Conservation (phyloP, 2,797 vertebrate species). For the Nyctibius grandis region DNA sequence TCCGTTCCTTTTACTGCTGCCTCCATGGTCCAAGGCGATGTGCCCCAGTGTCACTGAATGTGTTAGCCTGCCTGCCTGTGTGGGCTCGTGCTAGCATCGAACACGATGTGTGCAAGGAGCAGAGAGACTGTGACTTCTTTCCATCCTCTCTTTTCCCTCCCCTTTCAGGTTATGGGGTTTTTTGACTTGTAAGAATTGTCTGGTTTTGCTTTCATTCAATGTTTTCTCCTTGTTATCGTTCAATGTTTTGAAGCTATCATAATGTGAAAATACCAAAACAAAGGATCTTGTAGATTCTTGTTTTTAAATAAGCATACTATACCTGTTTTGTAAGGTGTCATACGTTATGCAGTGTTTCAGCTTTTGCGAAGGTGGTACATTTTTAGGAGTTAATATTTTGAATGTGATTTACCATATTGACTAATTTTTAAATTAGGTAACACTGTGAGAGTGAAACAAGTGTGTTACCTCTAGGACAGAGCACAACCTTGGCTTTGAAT, state of each 20-base stretch:
- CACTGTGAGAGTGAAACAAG: not conserved
- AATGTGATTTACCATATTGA: not conserved
- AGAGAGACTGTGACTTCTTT: not conserved
- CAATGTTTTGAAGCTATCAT: not conserved
- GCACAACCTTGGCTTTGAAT: not conserved
- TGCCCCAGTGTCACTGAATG: not conserved
- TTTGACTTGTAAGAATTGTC: not conserved
- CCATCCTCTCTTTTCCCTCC: not conserved
- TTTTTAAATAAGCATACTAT: not conserved
- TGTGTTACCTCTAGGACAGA: not conserved
- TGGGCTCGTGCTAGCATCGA: not conserved
- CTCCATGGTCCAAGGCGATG: fast-evolving
- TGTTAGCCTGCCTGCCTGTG: not conserved
- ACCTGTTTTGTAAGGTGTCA: not conserved
- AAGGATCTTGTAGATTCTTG: not conserved
- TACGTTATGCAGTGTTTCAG: not conserved
- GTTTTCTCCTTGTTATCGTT: not conserved
- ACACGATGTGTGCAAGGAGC: not conserved
- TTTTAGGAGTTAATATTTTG: not conserved
- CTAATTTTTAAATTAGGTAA: not conserved
- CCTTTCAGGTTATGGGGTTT: not conserved
- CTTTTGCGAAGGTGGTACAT: not conserved
- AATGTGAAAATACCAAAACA: not conserved
- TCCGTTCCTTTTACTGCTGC: not conserved
- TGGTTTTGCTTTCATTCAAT: not conserved